A percentile compares a stretch with the other conserved stretches of the same genome.
These are phyloP conservation scores for Pristionchus maxplancki DNA, from an alignment of 2,888 invertebrate genomes.

Conservation along the genomic window DNA sequence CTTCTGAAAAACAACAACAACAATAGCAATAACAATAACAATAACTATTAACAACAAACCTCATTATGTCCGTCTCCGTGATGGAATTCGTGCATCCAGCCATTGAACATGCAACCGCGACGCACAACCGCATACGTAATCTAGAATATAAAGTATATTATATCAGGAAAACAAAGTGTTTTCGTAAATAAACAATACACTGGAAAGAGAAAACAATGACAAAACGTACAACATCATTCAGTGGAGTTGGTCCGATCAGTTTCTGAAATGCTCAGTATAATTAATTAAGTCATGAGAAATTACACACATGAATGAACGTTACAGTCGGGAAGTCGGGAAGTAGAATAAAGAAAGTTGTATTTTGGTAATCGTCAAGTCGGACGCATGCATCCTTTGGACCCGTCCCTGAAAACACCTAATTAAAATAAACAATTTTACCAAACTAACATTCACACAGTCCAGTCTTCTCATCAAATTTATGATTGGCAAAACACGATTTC, in stretches of 20 bases:
- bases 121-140: background rate
- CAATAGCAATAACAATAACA: no score
- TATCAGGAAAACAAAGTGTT: no score
- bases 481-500: no score
- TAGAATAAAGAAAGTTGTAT: background rate
- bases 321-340: background rate
- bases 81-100: background rate
- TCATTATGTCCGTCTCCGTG: no score
- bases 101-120: background rate
- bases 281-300: no score
- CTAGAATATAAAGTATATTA: background rate
- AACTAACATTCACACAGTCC: background rate
- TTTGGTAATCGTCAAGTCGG: background rate
- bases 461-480: background rate
- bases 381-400: background rate
- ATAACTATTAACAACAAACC: no score
- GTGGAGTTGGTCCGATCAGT: background rate
- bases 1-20: no score
- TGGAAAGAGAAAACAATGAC: no score
- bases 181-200: no score
- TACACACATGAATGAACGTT: background rate
- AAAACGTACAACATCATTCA: background rate
- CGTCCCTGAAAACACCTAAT: background rate
- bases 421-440: no score
- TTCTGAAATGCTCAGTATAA: no score